These are phyloP conservation scores for Oreortyx pictus DNA, from an alignment of 2,797 vertebrate species.

Conservation along the genomic window DNA sequence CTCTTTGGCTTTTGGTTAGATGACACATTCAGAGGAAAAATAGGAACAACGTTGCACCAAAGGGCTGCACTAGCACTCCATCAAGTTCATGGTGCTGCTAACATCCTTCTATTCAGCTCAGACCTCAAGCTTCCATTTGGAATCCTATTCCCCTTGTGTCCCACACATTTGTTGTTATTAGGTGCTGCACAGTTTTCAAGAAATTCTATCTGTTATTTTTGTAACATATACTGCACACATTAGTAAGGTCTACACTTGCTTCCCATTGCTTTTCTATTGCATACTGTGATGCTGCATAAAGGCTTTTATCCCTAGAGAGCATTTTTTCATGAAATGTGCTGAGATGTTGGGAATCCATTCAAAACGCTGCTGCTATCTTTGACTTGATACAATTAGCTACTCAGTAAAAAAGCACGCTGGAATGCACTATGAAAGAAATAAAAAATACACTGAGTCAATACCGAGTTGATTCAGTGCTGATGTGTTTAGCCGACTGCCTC, in stretches of 20 bases:
- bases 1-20: neutral
- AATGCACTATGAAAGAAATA: constrained; percentile 30
- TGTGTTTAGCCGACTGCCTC: constrained; percentile 49
- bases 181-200: constrained; percentile 7
- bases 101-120: neutral
- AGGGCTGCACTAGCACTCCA: neutral
- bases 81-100: neutral
- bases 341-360: constrained; percentile 56
- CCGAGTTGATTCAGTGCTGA: constrained; percentile 59
- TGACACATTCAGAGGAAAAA: neutral
- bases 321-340: constrained; percentile 21
- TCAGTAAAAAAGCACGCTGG: constrained; percentile 43
- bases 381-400: constrained; percentile 62
- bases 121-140: neutral
- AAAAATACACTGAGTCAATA: constrained; percentile 37
- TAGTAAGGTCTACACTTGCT: neutral
- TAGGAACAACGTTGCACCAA: neutral
- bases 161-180: neutral
- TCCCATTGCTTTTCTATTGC: constrained; percentile 13
- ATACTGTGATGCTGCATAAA: constrained; percentile 25
- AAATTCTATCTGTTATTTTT: neutral
- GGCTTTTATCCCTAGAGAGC: constrained; percentile 42
- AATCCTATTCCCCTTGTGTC: neutral
- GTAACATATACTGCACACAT: neutral
- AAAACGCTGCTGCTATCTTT: constrained; percentile 41